Conservation (phyloP, 2,797 vertebrate species). For the Poeciliopsis gracilis region DNA sequence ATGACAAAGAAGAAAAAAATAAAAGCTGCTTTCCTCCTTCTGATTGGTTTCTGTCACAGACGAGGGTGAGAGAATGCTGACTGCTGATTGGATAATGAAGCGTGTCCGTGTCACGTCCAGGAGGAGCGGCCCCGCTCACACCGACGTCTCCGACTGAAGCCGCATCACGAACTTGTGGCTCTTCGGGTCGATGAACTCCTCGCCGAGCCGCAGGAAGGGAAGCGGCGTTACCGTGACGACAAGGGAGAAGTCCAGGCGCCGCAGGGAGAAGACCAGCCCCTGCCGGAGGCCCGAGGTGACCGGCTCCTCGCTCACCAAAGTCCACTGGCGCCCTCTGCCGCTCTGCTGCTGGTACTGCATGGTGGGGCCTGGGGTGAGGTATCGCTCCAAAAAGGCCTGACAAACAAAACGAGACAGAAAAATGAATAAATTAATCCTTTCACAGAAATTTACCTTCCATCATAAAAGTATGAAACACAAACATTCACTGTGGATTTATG, state of each 20-base stretch:
- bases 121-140: constrained; percentile 59
- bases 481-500: neutral
- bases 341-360: constrained; percentile 92
- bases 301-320: constrained; percentile 91
- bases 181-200: constrained; percentile 95
- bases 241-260: constrained; percentile 91
- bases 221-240: constrained; percentile 90
- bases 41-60: constrained; percentile 24
- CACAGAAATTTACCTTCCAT: neutral
- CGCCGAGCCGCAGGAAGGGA: constrained; percentile 89
- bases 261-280: constrained; percentile 89
- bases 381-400: constrained; percentile 92
- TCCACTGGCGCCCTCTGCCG: constrained; percentile 94
- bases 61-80: neutral
- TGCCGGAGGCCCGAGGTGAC: constrained; percentile 90
- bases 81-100: constrained; percentile 18
- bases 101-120: constrained; percentile 19
- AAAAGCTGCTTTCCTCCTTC: constrained; percentile 9
- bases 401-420: neutral
- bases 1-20: neutral
- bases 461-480: neutral
- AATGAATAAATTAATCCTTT: neutral
- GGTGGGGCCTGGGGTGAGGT: constrained; percentile 88
- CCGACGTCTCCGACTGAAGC: constrained; percentile 93
- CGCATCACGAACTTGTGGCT: constrained; percentile 96